Evolutionary conservation across 2,113 vertebrate species (phyloP), one percentile per base, ranked within the genome.

Genomic region (Phaethon lepturus): DNA sequence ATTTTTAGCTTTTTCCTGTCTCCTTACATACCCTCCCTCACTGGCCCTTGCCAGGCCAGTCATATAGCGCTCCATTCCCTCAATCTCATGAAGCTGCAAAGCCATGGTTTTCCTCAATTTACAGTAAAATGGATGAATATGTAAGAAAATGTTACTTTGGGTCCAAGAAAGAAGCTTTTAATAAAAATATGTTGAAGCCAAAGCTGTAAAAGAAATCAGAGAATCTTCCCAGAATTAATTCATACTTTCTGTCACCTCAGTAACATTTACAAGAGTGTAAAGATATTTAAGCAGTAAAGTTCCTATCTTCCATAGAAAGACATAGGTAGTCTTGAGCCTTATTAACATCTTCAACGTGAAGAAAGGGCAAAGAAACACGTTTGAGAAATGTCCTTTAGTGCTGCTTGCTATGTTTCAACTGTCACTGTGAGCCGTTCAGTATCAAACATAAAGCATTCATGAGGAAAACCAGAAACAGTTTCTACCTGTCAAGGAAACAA

Each of bases 401-500:
- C 2, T 0, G 3, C 45, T 86, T 66, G 71, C 55, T 89, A 8
- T 88, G n/a, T 88, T 91, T 95, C 42, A 77, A 64, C 72, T 97
- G 82, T 97, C 88, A 88, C 13, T 0, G 0, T 40, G 77, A 85
- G 60, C 35, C 97, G 62, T 40, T 80, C 6, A 8, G 49, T 66
- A 58, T 72, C 66, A 94, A 67, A 85, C 17, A 82, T 77, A 93
- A 83, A 88, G 90, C 92, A 96, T 94, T 95, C 93, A 91, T 67
- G 78, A 86, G 55, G 88, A 93, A 76, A 97, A 95, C 58, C 87
- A 97, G 80, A 95, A 95, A 86, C 56, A 91, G 62, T 89, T 96
- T 85, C 91, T 96, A 86, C n/a, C 38, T 97, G 94, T 96, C 95
- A 95, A 84, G 66, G 47, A 86, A 96, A 94, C 40, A 96, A 95